Base-by-base conservation (phyloP, 2,888 invertebrate genomes). In the Silvanus unidentatus region DNA sequence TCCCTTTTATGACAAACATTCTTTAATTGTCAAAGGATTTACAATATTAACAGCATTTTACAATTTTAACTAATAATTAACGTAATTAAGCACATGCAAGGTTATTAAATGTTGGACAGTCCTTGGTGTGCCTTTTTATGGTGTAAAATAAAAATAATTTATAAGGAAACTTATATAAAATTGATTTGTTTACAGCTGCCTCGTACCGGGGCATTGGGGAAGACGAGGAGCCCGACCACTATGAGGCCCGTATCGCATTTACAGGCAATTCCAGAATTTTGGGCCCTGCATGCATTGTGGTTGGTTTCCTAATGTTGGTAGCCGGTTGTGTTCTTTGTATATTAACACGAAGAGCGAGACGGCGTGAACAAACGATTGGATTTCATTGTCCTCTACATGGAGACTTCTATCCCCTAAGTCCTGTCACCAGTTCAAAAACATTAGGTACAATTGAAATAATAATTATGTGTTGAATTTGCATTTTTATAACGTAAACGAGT, bases 381-480 rank as follows among this genome's bases (percentile, higher is more conserved):
- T 86, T 85, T 73, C 85, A 85, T 69, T 86, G 86, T 68, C 86
- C 86, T 16, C 76, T 86, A 37, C 86, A 86, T 58, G 86, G 86
- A 4, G 86, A 86, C 70, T 86, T 86, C 70, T 86, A 84, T 65
- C 86, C 86, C 2, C 72, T 84, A 30, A 84, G 83, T 64, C 83
- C 84, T 15, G 78, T 81, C 47, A 79, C 76, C 46, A 68, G 69
- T 58, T 68, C 68, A 44, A 67, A 62, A 57, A 69, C 68, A 40
- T 58, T 69, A 49, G 69, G 71, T 70, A 28, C 6, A 10, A 28
- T 10, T 8, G 28, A 28, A 10, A 28, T 28, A 28, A 28, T 10
- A 28, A n/a, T n/a, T n/a, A n/a, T n/a, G n/a, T n/a, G n/a, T n/a
- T n/a, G n/a, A n/a, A n/a, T n/a, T n/a, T n/a, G n/a, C n/a, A n/a